Evolutionary conservation across 2,797 vertebrate species (phyloP), one percentile per base, ranked within the genome.

Genomic region (Scarus forsteni): DNA sequence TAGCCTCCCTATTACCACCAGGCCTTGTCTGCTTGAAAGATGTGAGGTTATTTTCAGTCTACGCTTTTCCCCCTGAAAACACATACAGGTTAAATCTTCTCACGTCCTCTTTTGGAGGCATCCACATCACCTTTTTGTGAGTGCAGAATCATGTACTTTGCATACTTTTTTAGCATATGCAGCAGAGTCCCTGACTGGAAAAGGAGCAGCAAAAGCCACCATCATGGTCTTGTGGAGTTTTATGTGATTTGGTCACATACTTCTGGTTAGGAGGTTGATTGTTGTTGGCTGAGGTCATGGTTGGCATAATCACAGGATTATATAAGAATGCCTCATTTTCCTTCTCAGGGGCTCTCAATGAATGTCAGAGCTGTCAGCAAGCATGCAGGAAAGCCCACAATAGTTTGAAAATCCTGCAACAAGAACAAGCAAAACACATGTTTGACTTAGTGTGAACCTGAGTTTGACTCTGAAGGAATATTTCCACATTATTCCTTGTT

Each of bases 221-320:
- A 51, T 57, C 77, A 68, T 73, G 62, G 53, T 50, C 73, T 54
- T 60, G 61, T 70, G 67, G 68, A 72, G 80, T 58, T 81, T 51
- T 71, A 75, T 77, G 81, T 19, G 65, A 76, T 73, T 56, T 78
- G 85, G 77, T 90, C 87, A 73, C 74, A 86, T 88, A 80, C 71
- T 85, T 81, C 35, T 85, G 78, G 74, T 85, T 81, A 75, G 75
- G 86, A 77, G 85, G 79, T 77, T 61, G 79, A 85, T 81, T 84
- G 70, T 67, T 84, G 70, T 75, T 58, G 18, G 40, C 62, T 88
- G 85, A 91, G 78, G 79, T 91, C 84, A 89, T 77, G 59, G 68
- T 83, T 85, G 87, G 80, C 85, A 79, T 84, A 80, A 73, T 81
- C 45, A 57, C 76, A 75, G 56, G 81, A 75, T 90, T 89, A 83